Evolutionary conservation across 2,797 vertebrate species (phyloP), one percentile per base, ranked within the genome.

Genomic region (Saxicola maurus): DNA sequence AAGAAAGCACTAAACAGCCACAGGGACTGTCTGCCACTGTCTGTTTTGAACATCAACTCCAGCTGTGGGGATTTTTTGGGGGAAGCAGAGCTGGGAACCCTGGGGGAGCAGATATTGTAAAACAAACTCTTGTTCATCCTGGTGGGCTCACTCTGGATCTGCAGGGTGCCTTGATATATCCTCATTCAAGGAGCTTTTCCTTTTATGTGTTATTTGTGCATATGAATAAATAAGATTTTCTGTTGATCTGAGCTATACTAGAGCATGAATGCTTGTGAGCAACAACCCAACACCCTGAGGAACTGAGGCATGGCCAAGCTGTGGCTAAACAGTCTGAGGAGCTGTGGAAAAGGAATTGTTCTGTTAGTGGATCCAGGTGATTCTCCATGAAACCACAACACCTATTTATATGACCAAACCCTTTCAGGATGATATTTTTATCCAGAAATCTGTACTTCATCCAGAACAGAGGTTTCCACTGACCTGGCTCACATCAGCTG

Each of bases 51-150:
- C 11, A 48, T 16, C 0, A 0, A 28, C 23, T 56, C 33, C 57
- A 67, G 0, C 6, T 20, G 35, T 13, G 48, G 59, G 18, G 23
- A 18, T 15, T 31, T 62, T n/a, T 8, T 1, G 2, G 13, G 8
- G 20, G 21, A 74, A 80, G 13, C 35, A 87, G 52, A 65, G 16
- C 18, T 65, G 24, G 38, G 27, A 49, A 65, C 3, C 45, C 20
- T 35, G 27, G 73, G 52, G 56, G 9, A 73, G 25, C 60, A 83
- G 55, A 27, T 0, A 4, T 4, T 33, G 13, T 20, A 53, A 46
- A 14, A 46, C 24, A 71, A 86, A 25, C 7, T 19, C 10, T n/a
- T 53, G 21, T 16, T 40, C 15, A 10, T 8, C 14, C 40, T 33
- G 18, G 4, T 51, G 65, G 13, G 20, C 33, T 74, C 51, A 46